phyloP scores from a whole-genome alignment of 2,797 vertebrate genomes.

The Phalloptychus januarius region DNA sequence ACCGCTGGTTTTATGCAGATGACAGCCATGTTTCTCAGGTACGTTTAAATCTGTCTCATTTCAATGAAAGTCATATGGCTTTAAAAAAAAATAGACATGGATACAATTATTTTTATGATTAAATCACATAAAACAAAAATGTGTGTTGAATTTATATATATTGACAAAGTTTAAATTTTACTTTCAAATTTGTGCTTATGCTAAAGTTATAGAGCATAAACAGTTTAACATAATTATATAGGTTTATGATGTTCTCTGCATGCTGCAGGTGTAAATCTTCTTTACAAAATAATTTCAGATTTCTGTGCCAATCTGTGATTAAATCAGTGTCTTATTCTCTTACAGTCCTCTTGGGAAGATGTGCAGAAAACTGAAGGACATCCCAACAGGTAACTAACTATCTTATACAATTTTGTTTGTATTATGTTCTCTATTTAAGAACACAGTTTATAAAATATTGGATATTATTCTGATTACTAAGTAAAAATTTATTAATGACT shows the following conservation, averaged over 20 bases:
- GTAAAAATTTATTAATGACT: neutral
- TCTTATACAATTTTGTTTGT: neutral
- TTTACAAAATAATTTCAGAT: neutral
- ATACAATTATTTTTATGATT: neutral
- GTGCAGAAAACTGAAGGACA: constrained; percentile 63
- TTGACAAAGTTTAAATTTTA: neutral
- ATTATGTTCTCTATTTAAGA: neutral
- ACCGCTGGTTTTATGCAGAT: constrained; percentile 69
- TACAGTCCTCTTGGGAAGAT: constrained; percentile 62
- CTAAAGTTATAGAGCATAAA: too few relatives aligned
- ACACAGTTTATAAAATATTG: neutral
- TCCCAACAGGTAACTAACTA: constrained; percentile 54
- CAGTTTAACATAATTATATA: neutral
- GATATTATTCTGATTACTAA: neutral
- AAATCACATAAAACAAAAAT: neutral
- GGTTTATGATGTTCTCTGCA: neutral
- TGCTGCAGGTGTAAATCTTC: neutral
- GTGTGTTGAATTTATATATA: neutral
- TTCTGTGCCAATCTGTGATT: neutral
- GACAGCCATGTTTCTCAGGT: constrained; percentile 61
- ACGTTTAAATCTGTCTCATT: neutral
- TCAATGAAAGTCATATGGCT: too few relatives aligned
- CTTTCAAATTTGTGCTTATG: neutral
- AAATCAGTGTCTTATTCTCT: neutral
- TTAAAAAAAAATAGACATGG: neutral